Evolutionary conservation across 2,888 invertebrate species (phyloP).

Genomic region (Drosophila mulleri): DNA sequence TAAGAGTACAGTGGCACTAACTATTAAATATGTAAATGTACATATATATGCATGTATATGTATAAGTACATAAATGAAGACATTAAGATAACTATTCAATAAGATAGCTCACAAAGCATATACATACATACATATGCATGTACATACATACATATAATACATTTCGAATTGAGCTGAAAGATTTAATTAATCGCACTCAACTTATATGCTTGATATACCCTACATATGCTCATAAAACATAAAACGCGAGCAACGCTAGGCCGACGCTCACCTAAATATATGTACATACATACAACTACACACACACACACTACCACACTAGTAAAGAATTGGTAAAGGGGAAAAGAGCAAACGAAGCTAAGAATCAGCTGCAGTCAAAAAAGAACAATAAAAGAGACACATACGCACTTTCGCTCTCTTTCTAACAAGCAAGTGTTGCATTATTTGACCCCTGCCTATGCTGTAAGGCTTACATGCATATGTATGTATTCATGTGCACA

Average conservation of each 20-base stretch:
- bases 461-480: slow-evolving; percentile 27
- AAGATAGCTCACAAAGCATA: background rate
- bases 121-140: no score
- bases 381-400: slow-evolving; percentile 19
- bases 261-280: slow-evolving; percentile 64
- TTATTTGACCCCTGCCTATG: slow-evolving; percentile 51
- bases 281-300: background rate
- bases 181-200: background rate
- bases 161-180: background rate
- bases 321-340: slow-evolving; percentile 3
- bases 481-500: slow-evolving; percentile 11
- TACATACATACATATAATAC: no score
- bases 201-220: slow-evolving; percentile 26
- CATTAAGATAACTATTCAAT: background rate
- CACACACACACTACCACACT: background rate
- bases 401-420: slow-evolving; percentile 28
- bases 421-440: slow-evolving; percentile 42
- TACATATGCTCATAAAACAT: slow-evolving; percentile 23
- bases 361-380: slow-evolving; percentile 47
- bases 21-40: no score
- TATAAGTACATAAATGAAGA: background rate
- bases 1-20: background rate
- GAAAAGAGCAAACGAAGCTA: slow-evolving; percentile 24
- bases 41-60: background rate
- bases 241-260: slow-evolving; percentile 38